A percentile compares a stretch with the other conserved stretches of the same genome.
These are phyloP conservation scores for Enoplosus armatus DNA, from an alignment of 2,797 vertebrate genomes.

Conservation along the genomic window DNA sequence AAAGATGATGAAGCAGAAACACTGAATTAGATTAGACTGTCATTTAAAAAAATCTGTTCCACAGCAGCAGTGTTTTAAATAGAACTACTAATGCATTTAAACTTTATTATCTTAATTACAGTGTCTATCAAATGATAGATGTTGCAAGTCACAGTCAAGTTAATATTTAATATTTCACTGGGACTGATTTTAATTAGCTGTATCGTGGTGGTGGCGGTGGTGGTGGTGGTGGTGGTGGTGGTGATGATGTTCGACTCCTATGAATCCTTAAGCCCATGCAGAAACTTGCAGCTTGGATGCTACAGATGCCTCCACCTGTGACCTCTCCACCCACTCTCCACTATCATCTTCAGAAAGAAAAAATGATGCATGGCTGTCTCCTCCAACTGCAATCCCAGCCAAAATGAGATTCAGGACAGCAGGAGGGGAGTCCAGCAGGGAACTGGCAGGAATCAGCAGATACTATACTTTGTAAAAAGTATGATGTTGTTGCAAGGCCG, in stretches of 20 bases:
- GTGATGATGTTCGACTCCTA: conserved; percentile 3
- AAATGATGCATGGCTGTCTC: conserved; percentile 45
- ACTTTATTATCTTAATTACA: conserved; percentile 78
- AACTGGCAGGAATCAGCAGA: conserved; percentile 26
- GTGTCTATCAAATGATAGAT: conserved; percentile 73
- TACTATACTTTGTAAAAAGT: not conserved
- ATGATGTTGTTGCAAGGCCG: not conserved
- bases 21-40: conserved; percentile 51
- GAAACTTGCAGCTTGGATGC: conserved; percentile 30
- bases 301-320: conserved; percentile 33
- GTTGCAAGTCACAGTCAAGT: conserved; percentile 65
- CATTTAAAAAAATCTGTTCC: conserved; percentile 39
- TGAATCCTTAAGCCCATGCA: conserved; percentile 38
- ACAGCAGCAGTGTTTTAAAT: conserved; percentile 68
- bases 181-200: conserved; percentile 68
- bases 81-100: conserved; percentile 74
- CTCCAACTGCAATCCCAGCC: conserved; percentile 13
- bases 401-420: conserved; percentile 43
- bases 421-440: conserved; percentile 3
- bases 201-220: not conserved
- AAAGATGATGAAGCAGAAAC: conserved; percentile 57
- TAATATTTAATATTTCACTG: conserved; percentile 77
- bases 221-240: too few species aligned
- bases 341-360: conserved; percentile 43
- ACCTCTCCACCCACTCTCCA: conserved; percentile 29